A percentile compares a stretch with the other conserved stretches of the same genome.
phyloP scores from a whole-genome alignment of 1,140 invertebrate genomes.

The Lepidurus arcticus region DNA sequence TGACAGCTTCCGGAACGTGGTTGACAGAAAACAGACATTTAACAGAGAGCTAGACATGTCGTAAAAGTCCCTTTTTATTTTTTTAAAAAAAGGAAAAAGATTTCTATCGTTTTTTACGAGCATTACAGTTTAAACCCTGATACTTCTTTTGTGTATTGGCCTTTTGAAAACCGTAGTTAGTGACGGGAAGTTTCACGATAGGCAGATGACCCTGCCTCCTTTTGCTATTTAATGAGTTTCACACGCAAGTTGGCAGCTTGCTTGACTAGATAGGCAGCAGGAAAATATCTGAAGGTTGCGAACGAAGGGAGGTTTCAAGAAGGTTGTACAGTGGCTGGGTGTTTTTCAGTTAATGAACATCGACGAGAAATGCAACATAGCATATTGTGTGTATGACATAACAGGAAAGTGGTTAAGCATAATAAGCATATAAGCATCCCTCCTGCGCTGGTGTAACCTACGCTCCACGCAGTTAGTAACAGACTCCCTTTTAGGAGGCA shows the following conservation, averaged over 20 bases:
- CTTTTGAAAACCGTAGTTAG: not conserved
- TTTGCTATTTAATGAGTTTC: not conserved
- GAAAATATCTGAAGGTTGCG: not conserved
- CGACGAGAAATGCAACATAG: not conserved
- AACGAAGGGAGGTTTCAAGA: not conserved
- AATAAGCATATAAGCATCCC: not conserved
- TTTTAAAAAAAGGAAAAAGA: too few relatives aligned
- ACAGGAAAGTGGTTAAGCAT: not conserved
- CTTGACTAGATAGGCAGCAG: not conserved
- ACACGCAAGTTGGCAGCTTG: not conserved
- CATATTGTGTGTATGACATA: not conserved
- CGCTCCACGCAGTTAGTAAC: slow-evolving; percentile 10
- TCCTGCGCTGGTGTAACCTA: not conserved
- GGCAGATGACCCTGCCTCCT: not conserved
- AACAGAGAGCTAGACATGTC: not conserved
- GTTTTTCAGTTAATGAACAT: not conserved
- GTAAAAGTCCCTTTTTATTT: too few relatives aligned
- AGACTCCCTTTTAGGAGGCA: slow-evolving; percentile 17
- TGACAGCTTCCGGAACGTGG: not conserved
- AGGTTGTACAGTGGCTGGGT: not conserved
- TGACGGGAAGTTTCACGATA: not conserved
- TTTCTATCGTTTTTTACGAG: too few relatives aligned
- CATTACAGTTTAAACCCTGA: too few relatives aligned
- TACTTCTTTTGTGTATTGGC: too few relatives aligned
- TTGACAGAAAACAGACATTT: slow-evolving; percentile 20